A percentile compares a stretch with the other conserved stretches of the same genome.
phyloP scores from a whole-genome alignment of 2,888 invertebrate genomes.

The Zele albiditarsus region DNA sequence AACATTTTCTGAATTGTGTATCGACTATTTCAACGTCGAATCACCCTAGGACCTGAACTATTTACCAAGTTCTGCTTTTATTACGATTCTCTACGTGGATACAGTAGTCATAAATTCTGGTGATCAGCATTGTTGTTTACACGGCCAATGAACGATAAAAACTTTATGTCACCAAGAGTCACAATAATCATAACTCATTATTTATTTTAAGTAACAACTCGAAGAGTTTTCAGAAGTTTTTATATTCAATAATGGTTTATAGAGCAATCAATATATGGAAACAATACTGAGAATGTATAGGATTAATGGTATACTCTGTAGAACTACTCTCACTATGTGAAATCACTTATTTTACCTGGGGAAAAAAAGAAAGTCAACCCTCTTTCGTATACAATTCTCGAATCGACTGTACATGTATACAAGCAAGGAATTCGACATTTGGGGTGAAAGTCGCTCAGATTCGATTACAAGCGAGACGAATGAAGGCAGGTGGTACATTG shows the following conservation, averaged over 20 bases:
- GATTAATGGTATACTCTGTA: not conserved
- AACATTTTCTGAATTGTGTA: slow-evolving; percentile 12
- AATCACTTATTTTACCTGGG: not conserved
- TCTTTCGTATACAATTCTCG: slow-evolving; percentile 21
- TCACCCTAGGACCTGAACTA: slow-evolving; percentile 55
- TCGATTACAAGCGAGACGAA: slow-evolving; percentile 54
- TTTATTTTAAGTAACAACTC: slow-evolving; percentile 29
- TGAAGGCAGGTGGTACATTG: slow-evolving; percentile 55
- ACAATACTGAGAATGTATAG: not conserved
- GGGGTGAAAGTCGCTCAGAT: slow-evolving; percentile 51
- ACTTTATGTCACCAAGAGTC: not conserved
- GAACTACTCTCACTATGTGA: not conserved
- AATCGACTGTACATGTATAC: not conserved
- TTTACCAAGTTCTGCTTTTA: slow-evolving; percentile 59
- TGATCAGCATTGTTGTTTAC: not conserved
- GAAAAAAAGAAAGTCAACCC: not conserved
- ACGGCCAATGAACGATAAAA: not conserved
- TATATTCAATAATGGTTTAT: not conserved
- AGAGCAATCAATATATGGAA: slow-evolving; percentile 13
- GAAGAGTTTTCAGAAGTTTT: not conserved
- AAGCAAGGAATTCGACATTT: slow-evolving; percentile 46
- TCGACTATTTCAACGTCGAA: slow-evolving; percentile 22
- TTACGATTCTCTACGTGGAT: slow-evolving; percentile 51
- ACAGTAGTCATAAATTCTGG: slow-evolving; percentile 17
- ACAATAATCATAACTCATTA: slow-evolving; percentile 14